Base-by-base conservation (phyloP, 2,888 invertebrate genomes). In the Argyra leucocephala region DNA sequence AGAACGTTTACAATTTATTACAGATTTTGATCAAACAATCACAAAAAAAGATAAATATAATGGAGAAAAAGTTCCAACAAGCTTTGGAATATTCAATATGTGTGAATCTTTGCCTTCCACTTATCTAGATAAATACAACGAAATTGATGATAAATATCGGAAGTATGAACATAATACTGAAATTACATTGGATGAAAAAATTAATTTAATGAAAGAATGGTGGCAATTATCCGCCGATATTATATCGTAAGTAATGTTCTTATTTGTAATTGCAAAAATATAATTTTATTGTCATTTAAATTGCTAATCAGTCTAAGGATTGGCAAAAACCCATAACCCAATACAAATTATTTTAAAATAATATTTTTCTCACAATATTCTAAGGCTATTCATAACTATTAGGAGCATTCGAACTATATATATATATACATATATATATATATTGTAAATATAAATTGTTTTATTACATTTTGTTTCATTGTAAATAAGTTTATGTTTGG, bases 1-100 rank as follows among this genome's bases (percentile, higher is more conserved):
- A 26, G 80, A 81, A 18, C 86, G 86, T 69, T 78, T 93, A 67
- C 86, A 94, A 84, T 82, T 95, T 36, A 90, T 96, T 0, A 89
- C 92, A 0, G 96, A 96, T 78, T 96, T 95, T 77, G 96, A 96
- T 77, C 85, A 87, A 72, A 96, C 96, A 1, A 81, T 96, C 62
- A 93, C 94, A 0, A 89, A 89, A 72, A 90, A 90, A 72, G 86
- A 85, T 65, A 82, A 89, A 70, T 84, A 88, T 68, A 82, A 86
- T 78, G 93, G 93, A 69, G 77, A 80, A 36, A 82, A 81, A 69
- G 89, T 90, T 31, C 81, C 87, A 2, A 90, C 91, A 62, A 93
- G 93, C 78, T 94, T 93, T 82, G 90, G 94, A 87, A 89, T 93
- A 76, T 88, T 93, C 72, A 83, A 86, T 71, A 83, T 84, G 65